These are phyloP conservation scores for Sebastes schlegelii DNA, from an alignment of 2,113 vertebrate genomes.

Conservation along the genomic window DNA sequence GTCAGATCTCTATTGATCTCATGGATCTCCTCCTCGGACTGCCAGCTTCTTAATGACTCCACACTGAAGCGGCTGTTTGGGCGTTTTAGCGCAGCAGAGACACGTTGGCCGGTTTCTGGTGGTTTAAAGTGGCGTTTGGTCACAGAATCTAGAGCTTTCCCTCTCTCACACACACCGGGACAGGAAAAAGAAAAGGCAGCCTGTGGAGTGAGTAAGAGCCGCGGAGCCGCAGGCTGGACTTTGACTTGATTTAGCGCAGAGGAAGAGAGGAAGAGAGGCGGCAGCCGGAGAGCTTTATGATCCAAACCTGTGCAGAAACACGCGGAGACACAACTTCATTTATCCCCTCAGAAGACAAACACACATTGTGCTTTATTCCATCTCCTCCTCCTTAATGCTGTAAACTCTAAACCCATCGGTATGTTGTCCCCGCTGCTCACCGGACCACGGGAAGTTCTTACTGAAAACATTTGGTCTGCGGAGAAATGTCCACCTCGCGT, in stretches of 20 bases:
- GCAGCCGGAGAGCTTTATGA: neutral
- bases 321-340: too few relatives aligned
- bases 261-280: neutral
- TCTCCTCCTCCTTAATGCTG: neutral
- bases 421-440: neutral
- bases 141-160: too few relatives aligned
- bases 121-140: neutral
- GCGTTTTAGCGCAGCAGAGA: neutral
- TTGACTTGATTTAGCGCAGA: neutral
- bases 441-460: neutral
- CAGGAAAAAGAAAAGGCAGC: neutral
- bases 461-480: neutral
- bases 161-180: neutral
- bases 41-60: constrained; percentile 10
- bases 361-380: neutral
- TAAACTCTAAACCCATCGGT: neutral
- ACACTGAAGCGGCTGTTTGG: neutral
- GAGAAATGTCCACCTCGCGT: neutral
- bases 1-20: neutral
- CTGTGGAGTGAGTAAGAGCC: neutral
- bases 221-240: neutral
- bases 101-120: neutral
- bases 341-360: too few relatives aligned
- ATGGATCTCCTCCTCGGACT: constrained; percentile 4
- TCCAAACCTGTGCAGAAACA: constrained; percentile 19